Evolutionary conservation across 2,888 invertebrate species (phyloP), one percentile per base, ranked within the genome.

Genomic region (Auanema freiburgensis): DNA sequence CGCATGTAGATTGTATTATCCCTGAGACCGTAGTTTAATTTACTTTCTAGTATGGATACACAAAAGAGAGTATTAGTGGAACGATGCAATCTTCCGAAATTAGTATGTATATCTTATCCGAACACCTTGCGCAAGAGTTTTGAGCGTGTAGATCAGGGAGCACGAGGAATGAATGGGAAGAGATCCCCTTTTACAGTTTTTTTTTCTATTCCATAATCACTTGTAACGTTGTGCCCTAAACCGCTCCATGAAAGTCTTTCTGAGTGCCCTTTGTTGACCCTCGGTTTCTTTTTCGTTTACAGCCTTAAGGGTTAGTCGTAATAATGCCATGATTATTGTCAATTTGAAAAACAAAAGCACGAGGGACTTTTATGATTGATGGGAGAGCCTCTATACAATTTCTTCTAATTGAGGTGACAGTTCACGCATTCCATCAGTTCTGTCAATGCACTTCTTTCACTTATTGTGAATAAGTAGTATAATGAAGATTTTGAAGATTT

Each of bases 261-360:
- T 46, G 10, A 50, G 11, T 21, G 50, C n/a, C 11, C n/a, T 50
- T 53, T 16, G 24, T 53, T 53, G 53, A 53, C 53, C 53, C 53
- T 33, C 16, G 24, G 25, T 24, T 25, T n/a, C 16, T 46, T 46
- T 18, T 18, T 16, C 21, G 21, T 46, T 46, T 46, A 46, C 46
- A 46, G 46, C 46, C 21, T 18, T 46, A 46, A 21, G 24, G 53
- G 24, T 14, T 24, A 33, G 53, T 53, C 53, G 53, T 53, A 53
- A 25, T 53, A n/a, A 23, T 53, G 53, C 53, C 21, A 24, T 33
- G 53, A 53, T 53, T 53, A 46, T 46, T 46, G 46, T 46, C 46
- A 46, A 21, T 46, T 46, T 16, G 21, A 46, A 53, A 33, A 53
- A 53, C 53, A 53, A 53, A 53, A 53, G 53, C 12, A 11, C 11